A percentile compares a stretch with the other conserved stretches of the same genome.
These are phyloP conservation scores for Atrichornis clamosus DNA, from an alignment of 2,113 vertebrate genomes.

Conservation along the genomic window DNA sequence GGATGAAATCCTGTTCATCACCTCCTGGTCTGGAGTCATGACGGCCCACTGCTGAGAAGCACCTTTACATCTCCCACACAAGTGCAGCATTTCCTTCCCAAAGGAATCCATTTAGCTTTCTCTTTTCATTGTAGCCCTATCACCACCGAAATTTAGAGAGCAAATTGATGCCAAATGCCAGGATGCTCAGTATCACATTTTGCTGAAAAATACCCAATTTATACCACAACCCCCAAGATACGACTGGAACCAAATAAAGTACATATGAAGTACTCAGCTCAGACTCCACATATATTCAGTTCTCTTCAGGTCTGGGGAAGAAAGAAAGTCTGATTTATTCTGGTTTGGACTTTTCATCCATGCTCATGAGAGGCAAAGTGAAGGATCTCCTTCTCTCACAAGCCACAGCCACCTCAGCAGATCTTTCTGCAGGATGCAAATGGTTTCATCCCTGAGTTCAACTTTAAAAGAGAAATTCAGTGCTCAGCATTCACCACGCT, in stretches of 20 bases:
- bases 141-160: neutral
- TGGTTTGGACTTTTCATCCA: neutral
- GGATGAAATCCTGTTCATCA: neutral
- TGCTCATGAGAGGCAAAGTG: neutral
- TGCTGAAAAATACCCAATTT: neutral
- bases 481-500: neutral
- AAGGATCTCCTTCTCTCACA: neutral
- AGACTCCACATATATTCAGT: accelerated
- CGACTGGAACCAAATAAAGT: neutral
- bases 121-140: neutral
- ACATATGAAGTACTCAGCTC: neutral
- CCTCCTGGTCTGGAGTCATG: neutral
- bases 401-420: neutral
- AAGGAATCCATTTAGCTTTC: neutral
- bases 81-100: neutral
- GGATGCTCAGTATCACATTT: neutral
- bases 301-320: neutral
- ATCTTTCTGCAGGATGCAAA: neutral
- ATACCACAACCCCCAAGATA: neutral
- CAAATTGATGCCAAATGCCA: neutral
- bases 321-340: neutral
- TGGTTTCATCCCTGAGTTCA: conserved; percentile 22
- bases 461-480: neutral
- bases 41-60: neutral
- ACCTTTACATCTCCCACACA: neutral